Evolutionary conservation across 35 echinoderm and acorn worm species (phyloP).

Genomic region (Hemicentrotus pulcherrimus): DNA sequence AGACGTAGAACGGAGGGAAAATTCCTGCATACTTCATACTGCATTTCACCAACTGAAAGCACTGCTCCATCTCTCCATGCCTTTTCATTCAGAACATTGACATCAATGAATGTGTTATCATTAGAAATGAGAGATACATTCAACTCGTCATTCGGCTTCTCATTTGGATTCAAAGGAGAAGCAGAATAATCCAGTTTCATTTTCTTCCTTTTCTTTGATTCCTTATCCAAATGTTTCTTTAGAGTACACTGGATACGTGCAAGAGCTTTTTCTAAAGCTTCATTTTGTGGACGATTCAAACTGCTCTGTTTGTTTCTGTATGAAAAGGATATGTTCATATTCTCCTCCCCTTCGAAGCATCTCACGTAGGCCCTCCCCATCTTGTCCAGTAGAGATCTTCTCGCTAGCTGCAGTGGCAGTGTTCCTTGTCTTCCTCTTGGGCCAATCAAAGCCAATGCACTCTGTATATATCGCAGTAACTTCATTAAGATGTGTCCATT

Average conservation of each 20-base stretch:
- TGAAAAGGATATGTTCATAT: conserved; percentile 71
- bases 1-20: conserved; percentile 61
- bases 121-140: conserved; percentile 55
- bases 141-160: not conserved
- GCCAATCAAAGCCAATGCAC: not conserved
- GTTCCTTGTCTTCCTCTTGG: not conserved
- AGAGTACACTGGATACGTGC: conserved; percentile 64
- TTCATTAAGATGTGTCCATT: not conserved
- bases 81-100: conserved; percentile 51
- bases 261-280: conserved; percentile 70
- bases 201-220: conserved; percentile 73
- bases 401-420: not conserved
- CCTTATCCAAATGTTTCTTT: conserved; percentile 63
- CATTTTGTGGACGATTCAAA: conserved; percentile 59
- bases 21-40: conserved; percentile 63
- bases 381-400: not conserved
- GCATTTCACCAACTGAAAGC: conserved; percentile 60
- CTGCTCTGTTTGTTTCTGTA: conserved; percentile 80
- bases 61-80: conserved; percentile 79
- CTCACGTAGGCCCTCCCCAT: conserved; percentile 73
- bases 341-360: conserved; percentile 62
- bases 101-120: conserved; percentile 49
- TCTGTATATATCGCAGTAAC: not conserved
- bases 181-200: conserved; percentile 46
- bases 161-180: not conserved